These are phyloP conservation scores for Serranus cabrilla DNA, from an alignment of 2,797 vertebrate genomes.

Conservation along the genomic window DNA sequence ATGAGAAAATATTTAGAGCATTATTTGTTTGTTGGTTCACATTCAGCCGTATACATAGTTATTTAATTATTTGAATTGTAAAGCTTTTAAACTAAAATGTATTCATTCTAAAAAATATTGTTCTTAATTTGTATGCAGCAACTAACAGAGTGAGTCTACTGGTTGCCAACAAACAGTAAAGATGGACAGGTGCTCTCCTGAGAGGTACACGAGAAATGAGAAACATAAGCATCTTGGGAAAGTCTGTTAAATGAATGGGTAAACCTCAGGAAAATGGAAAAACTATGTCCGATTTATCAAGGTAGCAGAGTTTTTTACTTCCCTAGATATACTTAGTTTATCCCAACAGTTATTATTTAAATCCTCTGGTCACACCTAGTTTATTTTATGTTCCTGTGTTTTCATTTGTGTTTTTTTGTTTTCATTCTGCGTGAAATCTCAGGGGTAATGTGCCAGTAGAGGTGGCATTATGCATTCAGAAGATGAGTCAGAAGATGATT, in stretches of 20 bases:
- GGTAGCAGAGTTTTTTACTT: background rate
- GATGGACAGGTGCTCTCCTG: background rate
- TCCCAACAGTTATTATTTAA: background rate
- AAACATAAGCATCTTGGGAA: background rate
- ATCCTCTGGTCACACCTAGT: background rate
- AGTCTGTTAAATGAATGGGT: background rate
- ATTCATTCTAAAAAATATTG: background rate
- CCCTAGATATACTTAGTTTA: no score
- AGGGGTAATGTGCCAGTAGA: background rate
- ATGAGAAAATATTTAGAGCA: background rate
- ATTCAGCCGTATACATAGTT: no score
- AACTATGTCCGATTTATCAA: background rate
- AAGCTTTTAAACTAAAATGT: no score
- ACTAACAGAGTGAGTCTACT: background rate
- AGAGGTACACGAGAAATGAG: background rate
- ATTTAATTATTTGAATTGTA: no score
- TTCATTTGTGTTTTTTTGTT: slow-evolving; percentile 22
- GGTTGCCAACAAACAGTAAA: background rate
- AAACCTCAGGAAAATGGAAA: slow-evolving; percentile 1
- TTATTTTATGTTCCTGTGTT: slow-evolving; percentile 17
- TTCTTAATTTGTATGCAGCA: background rate
- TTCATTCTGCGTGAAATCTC: slow-evolving; percentile 28
- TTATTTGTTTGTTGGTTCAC: background rate
- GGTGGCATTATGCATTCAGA: slow-evolving; percentile 34
- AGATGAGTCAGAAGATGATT: slow-evolving; percentile 36